These are phyloP conservation scores for Colistium nudipinnis DNA, from an alignment of 2,113 vertebrate species.

Conservation along the genomic window DNA sequence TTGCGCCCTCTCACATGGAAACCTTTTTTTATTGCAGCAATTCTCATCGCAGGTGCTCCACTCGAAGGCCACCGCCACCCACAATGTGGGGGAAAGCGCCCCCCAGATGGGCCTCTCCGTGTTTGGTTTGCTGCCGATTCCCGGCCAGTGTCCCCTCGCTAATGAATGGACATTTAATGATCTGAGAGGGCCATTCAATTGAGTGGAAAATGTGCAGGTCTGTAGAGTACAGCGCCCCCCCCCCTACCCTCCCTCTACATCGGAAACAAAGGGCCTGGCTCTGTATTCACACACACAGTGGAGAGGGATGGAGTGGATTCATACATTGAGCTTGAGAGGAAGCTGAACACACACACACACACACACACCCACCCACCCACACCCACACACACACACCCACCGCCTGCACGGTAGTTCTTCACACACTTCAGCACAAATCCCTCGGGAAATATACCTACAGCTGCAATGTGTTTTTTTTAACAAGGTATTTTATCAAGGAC, in stretches of 20 bases:
- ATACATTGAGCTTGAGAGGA: slow-evolving; percentile 12
- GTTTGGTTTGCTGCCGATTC: slow-evolving; percentile 55
- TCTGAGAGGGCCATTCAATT: slow-evolving; percentile 75
- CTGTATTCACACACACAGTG: slow-evolving; percentile 48
- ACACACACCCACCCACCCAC: slow-evolving; percentile 30
- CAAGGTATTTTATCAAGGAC: too few relatives aligned
- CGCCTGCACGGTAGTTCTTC: not conserved
- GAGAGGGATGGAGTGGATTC: slow-evolving; percentile 37
- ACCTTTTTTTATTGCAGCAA: not conserved
- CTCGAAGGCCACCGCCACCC: slow-evolving; percentile 43
- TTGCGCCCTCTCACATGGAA: not conserved
- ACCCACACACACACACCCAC: too few relatives aligned
- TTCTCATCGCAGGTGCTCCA: slow-evolving; percentile 34
- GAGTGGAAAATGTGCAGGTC: slow-evolving; percentile 75
- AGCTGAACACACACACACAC: slow-evolving; percentile 28
- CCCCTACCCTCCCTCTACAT: slow-evolving; percentile 39
- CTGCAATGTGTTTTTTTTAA: slow-evolving; percentile 3
- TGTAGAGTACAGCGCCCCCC: slow-evolving; percentile 32
- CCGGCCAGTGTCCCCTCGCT: slow-evolving; percentile 59
- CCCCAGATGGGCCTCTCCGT: slow-evolving; percentile 55
- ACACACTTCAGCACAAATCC: slow-evolving; percentile 33
- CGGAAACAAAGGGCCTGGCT: slow-evolving; percentile 58
- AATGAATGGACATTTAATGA: slow-evolving; percentile 81
- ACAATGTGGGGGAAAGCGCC: slow-evolving; percentile 41
- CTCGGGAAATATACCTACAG: not conserved